These are phyloP conservation scores for Phortica okadai DNA, from an alignment of 2,888 invertebrate genomes.

Conservation along the genomic window DNA sequence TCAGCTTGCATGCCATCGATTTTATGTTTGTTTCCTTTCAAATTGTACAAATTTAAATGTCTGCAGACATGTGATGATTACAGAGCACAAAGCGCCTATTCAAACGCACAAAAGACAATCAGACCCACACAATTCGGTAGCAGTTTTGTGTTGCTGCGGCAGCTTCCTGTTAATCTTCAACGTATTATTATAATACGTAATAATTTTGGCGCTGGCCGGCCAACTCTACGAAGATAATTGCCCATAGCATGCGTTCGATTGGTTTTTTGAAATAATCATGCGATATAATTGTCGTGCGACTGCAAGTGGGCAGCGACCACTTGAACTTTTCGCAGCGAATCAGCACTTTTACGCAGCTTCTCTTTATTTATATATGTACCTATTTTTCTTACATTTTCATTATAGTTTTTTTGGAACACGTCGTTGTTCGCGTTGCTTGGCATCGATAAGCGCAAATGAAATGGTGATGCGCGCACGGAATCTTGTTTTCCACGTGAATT, in stretches of 20 bases:
- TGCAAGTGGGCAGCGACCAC: neutral
- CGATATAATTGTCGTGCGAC: constrained; percentile 52
- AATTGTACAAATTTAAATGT: constrained; percentile 22
- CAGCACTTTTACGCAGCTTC: constrained; percentile 1
- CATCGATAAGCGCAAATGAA: constrained; percentile 92
- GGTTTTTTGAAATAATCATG: constrained; percentile 46
- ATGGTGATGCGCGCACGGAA: constrained; percentile 96
- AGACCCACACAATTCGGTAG: constrained; percentile 15
- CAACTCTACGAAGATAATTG: neutral
- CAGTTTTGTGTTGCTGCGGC: neutral
- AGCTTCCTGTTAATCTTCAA: constrained; percentile 25
- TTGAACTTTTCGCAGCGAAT: neutral
- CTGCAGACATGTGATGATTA: constrained; percentile 6
- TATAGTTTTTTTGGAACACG: constrained; percentile 93
- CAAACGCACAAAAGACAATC: constrained; percentile 1
- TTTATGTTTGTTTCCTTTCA: neutral
- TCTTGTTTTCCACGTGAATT: constrained; percentile 94
- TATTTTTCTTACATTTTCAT: constrained; percentile 50
- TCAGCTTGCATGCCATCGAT: constrained; percentile 8
- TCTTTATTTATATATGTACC: neutral
- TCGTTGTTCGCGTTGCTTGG: constrained; percentile 92
- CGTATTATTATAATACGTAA: neutral
- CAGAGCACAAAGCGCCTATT: neutral
- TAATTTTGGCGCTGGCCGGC: neutral
- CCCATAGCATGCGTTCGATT: neutral